Evolutionary conservation across 2,113 vertebrate species (phyloP).

Genomic region (Hydrolagus affinis): DNA sequence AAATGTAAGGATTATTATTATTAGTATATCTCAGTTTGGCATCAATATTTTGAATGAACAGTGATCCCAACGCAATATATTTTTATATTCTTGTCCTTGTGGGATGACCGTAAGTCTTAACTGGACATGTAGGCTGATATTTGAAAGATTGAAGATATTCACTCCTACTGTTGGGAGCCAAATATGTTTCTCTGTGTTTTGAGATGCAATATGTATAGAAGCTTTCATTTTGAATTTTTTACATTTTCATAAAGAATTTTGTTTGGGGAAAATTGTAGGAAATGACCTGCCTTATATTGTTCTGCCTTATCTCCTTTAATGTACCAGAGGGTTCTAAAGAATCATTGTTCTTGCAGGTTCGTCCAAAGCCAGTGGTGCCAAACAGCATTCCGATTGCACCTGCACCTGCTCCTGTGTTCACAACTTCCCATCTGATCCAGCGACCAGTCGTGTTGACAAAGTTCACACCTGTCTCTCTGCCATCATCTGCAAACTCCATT

Average conservation of each 20-base stretch:
- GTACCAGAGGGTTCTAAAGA: neutral
- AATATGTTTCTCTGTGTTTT: neutral
- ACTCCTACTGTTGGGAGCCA: too few species aligned
- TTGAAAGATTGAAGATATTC: too few species aligned
- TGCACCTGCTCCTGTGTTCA: conserved; percentile 92
- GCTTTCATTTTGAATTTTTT: neutral
- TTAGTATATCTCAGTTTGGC: too few species aligned
- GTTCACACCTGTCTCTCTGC: conserved; percentile 71
- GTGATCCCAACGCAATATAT: too few species aligned
- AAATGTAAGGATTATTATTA: too few species aligned
- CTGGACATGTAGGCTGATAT: too few species aligned
- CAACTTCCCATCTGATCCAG: conserved; percentile 88
- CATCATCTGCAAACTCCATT: conserved; percentile 79
- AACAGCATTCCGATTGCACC: conserved; percentile 93
- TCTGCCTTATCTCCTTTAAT: neutral
- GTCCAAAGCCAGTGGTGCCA: conserved; percentile 77
- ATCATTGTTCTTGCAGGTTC: conserved; percentile 60
- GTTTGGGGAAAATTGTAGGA: neutral
- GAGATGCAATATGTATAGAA: neutral
- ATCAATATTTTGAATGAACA: too few species aligned
- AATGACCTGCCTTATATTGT: neutral
- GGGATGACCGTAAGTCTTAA: too few species aligned
- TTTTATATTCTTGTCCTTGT: too few species aligned
- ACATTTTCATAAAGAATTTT: neutral
- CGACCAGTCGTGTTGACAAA: conserved; percentile 89